Base-by-base conservation (phyloP, 2,888 invertebrate genomes). In the Tachystola acroxantha region DNA sequence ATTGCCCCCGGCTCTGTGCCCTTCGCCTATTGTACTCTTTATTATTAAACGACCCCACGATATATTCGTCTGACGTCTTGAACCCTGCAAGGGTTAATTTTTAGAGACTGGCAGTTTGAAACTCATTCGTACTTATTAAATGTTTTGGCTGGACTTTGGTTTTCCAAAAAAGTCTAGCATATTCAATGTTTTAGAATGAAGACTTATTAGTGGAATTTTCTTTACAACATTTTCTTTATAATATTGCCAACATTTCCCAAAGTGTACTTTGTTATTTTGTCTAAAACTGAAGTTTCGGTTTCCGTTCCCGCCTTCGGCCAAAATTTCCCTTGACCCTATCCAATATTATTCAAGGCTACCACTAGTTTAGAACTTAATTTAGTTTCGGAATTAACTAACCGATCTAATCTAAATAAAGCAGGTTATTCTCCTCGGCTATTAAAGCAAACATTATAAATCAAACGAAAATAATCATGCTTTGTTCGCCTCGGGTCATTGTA, bases 401-500 rank as follows among this genome's bases (percentile, higher is more conserved):
- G 39, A 35, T 36, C 31, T 62, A 59, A 63, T 67, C 59, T 62
- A 64, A 65, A 73, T 69, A 69, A 71, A 68, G 41, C 44, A 50
- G 70, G 68, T 69, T 69, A 73, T 56, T 57, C 60, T 66, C 59
- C 57, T 53, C 57, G 57, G 67, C 64, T 72, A 73, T 72, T 73
- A 73, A 70, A 71, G 65, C 70, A 74, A 75, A 76, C 72, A 73
- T 69, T 73, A 75, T 76, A 75, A 75, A 76, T 76, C 76, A 75
- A 64, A 71, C 56, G 50, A 67, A 71, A 78, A 79, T 75, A 76
- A 77, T 75, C 70, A 67, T 66, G 75, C 70, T 78, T 76, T 79
- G 77, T 79, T 75, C 61, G 82, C 82, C 80, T 45, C 67, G 54
- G 79, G 80, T 76, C 72, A 76, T 69, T 73, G 70, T 80, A 80